phyloP scores from a whole-genome alignment of 2,888 invertebrate species.

The Parnassius orleans region DNA sequence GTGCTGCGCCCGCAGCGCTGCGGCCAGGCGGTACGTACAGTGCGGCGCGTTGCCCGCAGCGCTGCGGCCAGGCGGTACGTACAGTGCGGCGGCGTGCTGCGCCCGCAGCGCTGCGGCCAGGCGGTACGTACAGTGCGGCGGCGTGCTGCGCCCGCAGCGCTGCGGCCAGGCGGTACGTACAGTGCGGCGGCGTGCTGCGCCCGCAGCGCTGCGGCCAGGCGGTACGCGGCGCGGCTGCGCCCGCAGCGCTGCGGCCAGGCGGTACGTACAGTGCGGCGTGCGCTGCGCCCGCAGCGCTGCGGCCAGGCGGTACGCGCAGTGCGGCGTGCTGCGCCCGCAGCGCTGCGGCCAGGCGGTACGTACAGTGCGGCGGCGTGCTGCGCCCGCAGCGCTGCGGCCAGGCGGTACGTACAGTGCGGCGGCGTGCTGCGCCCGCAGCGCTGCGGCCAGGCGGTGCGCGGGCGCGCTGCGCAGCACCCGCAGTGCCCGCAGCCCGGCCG shows the following conservation, averaged over 20 bases:
- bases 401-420: no score
- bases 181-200: constrained; percentile 20
- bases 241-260: not conserved
- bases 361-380: no score
- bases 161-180: not conserved
- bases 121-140: no score
- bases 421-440: constrained; percentile 37
- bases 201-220: no score
- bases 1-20: no score
- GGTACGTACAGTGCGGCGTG: not conserved
- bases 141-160: no score
- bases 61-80: no score
- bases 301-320: constrained; percentile 1
- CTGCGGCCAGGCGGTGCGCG: constrained; percentile 32
- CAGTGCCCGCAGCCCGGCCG: constrained; percentile 19
- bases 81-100: no score
- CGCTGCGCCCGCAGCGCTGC: constrained; percentile 9
- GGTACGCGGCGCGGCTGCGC: no score
- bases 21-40: no score
- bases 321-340: constrained; percentile 23
- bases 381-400: not conserved
- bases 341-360: not conserved
- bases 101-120: no score
- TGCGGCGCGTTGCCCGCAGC: no score
- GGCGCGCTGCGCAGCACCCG: constrained; percentile 34